phyloP scores from a whole-genome alignment of 2,888 invertebrate genomes.

The Sceliomorpha sp. region DNA sequence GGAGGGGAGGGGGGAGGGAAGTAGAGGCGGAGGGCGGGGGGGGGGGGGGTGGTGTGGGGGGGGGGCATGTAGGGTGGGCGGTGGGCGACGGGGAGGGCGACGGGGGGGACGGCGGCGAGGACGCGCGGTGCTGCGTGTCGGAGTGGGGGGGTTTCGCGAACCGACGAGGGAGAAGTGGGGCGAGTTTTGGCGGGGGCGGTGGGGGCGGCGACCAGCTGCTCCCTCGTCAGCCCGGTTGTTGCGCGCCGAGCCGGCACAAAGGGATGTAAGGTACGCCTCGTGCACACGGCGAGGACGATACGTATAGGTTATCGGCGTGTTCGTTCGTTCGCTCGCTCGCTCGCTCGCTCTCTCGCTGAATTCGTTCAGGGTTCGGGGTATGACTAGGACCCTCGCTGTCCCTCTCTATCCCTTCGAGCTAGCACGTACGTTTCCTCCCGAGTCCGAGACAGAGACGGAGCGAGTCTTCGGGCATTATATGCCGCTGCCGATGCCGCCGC shows the following conservation, averaged over 20 bases:
- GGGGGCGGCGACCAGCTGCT: slow-evolving; percentile 52
- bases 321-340: slow-evolving; percentile 16
- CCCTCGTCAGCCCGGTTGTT: slow-evolving; percentile 54
- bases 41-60: too few relatives aligned
- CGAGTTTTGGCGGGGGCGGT: slow-evolving; percentile 2
- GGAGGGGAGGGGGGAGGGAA: too few relatives aligned
- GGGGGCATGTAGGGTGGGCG: too few relatives aligned
- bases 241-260: slow-evolving; percentile 40
- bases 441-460: slow-evolving; percentile 30
- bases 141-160: too few relatives aligned
- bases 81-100: too few relatives aligned
- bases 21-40: too few relatives aligned
- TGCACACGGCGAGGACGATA: slow-evolving; percentile 42
- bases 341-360: slow-evolving; percentile 13
- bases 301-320: slow-evolving; percentile 41
- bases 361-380: too few relatives aligned
- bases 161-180: too few relatives aligned
- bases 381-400: not conserved
- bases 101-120: too few relatives aligned
- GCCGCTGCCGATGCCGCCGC: slow-evolving; percentile 17
- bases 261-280: slow-evolving; percentile 54
- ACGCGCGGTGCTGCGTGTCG: too few relatives aligned
- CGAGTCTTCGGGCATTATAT: slow-evolving; percentile 34
- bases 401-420: slow-evolving; percentile 2
- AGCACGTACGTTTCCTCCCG: slow-evolving; percentile 22